These are phyloP conservation scores for Barypeithes pellucidus DNA, from an alignment of 2,888 invertebrate genomes.

Conservation along the genomic window DNA sequence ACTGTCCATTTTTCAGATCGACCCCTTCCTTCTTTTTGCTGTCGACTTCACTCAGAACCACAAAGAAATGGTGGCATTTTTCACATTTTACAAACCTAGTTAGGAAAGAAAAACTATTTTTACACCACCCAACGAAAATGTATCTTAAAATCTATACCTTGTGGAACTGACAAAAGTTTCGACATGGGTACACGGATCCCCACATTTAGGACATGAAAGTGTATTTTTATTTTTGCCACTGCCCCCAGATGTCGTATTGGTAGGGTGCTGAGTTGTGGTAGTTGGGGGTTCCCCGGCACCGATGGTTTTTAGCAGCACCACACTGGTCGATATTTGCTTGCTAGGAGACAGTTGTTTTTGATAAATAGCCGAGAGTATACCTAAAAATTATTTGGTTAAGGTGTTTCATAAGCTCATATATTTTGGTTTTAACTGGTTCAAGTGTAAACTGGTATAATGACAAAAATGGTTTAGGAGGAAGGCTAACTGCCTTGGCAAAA, in stretches of 20 bases:
- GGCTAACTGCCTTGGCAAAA: slow-evolving; percentile 4
- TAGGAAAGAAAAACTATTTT: too few relatives aligned
- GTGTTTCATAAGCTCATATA: too few relatives aligned
- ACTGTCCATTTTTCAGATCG: slow-evolving; percentile 80
- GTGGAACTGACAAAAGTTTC: slow-evolving; percentile 98
- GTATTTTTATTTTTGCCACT: slow-evolving; percentile 83
- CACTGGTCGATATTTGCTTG: slow-evolving; percentile 63
- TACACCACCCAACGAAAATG: not conserved
- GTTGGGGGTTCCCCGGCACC: slow-evolving; percentile 64
- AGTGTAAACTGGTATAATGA: not conserved
- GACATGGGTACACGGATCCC: slow-evolving; percentile 91
- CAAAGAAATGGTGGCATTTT: slow-evolving; percentile 98
- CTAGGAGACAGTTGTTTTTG: slow-evolving; percentile 58
- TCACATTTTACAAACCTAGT: slow-evolving; percentile 95
- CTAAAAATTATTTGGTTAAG: slow-evolving; percentile 56
- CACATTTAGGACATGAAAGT: slow-evolving; percentile 94
- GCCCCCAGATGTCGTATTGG: slow-evolving; percentile 64
- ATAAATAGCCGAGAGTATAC: slow-evolving; percentile 62
- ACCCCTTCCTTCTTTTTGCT: slow-evolving; percentile 91
- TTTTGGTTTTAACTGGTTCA: not conserved
- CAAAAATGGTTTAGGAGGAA: not conserved
- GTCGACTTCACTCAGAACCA: slow-evolving; percentile 94
- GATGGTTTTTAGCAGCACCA: slow-evolving; percentile 64
- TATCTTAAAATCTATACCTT: slow-evolving; percentile 67
- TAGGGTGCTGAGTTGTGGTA: slow-evolving; percentile 54